Evolutionary conservation across 2,113 vertebrate species (phyloP), one percentile per base, ranked within the genome.

Genomic region (Indicator indicator): DNA sequence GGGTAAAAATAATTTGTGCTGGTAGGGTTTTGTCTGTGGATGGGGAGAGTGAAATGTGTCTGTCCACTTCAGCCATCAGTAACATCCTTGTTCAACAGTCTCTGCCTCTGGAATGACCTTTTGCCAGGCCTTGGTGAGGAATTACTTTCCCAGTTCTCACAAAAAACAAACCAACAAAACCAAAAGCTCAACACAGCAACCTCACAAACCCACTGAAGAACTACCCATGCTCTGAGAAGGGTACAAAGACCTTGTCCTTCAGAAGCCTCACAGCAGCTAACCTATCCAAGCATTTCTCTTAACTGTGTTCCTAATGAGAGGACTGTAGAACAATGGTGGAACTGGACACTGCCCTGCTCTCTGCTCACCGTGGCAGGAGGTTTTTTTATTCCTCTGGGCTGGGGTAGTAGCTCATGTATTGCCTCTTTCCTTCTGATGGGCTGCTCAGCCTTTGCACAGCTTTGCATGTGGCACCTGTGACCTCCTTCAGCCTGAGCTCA

Each of bases 401-500:
- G 76, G 73, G 65, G 11, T 18, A 6, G 30, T 4, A 32, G 59
- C 60, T 91, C 77, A 21, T n/a, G 0, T 38, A 1, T 40, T 19
- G 38, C 78, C 69, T 70, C 93, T 89, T 58, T 52, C 74, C 73
- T 74, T 50, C 83, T 56, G 44, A 10, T 3, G 81, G 91, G 67
- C 67, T 60, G 50, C 84, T 82, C 62, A 10, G 68, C 85, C 89
- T 86, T n/a, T 9, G 72, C 72, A 68, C 87, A 74, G 88, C 94
- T 90, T 91, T 88, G 89, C 89, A 62, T 72, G 74, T 52, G 54
- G 73, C 84, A 18, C 79, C 85, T 9, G 21, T 20, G 86, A 55
- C 82, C 83, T 94, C 77, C 74, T 21, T 48, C n/a, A 82, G 75
- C 86, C 86, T 64, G 18, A 79, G 79, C 94, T 86, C 85, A 9